phyloP scores from a whole-genome alignment of 1,140 invertebrate genomes.

The Rhyzopertha dominica region DNA sequence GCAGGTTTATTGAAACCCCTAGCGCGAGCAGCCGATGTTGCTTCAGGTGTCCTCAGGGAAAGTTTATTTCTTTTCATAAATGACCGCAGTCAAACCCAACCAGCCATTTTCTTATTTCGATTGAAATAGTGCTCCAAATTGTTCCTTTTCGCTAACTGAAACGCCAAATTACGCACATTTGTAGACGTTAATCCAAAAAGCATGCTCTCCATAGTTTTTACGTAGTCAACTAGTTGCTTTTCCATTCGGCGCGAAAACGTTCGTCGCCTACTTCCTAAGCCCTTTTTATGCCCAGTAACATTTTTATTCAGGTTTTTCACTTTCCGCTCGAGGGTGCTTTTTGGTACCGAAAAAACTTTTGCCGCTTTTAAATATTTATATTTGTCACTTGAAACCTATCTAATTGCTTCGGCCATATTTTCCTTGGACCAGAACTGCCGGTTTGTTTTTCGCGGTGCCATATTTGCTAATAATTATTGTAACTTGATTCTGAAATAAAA shows the following conservation, averaged over 20 bases:
- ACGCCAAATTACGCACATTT: constrained; percentile 14
- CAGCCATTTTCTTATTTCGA: constrained; percentile 22
- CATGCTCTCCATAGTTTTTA: constrained; percentile 14
- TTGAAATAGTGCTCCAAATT: constrained; percentile 7
- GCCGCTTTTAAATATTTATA: too few relatives aligned
- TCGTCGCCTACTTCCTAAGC: constrained; percentile 8
- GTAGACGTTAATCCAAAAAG: constrained; percentile 18
- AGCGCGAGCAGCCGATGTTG: constrained; percentile 9
- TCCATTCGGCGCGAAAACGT: constrained; percentile 14
- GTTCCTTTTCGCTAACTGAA: constrained; percentile 16
- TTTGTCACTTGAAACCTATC: too few relatives aligned
- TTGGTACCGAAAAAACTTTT: constrained; percentile 19
- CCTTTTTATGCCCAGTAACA: constrained; percentile 1
- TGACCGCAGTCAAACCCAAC: constrained; percentile 31
- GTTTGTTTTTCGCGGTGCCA: too few relatives aligned
- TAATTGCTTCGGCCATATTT: too few relatives aligned
- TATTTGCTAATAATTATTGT: too few relatives aligned
- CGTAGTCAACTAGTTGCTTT: constrained; percentile 6
- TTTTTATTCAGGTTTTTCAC: constrained; percentile 8
- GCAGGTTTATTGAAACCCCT: constrained; percentile 19
- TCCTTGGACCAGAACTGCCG: too few relatives aligned
- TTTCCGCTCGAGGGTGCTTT: constrained; percentile 21
- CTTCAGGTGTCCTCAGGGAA: constrained; percentile 4
- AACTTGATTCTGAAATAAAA: too few relatives aligned
- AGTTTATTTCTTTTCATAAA: constrained; percentile 32